Evolutionary conservation across 2,888 invertebrate genomes (phyloP), one percentile per base, ranked within the genome.

Genomic region (Charanyca ferruginea): DNA sequence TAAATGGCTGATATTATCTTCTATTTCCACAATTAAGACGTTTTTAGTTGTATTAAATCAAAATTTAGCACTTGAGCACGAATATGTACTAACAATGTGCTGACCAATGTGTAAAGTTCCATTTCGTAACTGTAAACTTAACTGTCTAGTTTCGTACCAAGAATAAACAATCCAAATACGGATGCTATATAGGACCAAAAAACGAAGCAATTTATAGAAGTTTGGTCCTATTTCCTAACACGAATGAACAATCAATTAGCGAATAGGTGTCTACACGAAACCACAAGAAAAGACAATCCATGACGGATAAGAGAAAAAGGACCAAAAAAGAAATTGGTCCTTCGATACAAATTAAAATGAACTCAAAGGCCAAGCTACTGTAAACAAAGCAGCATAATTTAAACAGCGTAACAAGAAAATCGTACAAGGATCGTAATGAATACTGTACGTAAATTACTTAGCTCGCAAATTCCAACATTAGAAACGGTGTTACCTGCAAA

Each of bases 401-500:
- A 61, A 44, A 41, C 38, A 66, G 32, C 1, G 45, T 41, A 58
- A 48, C 51, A 55, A 69, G 66, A 49, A 74, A 75, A 75, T 60
- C 55, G 55, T 42, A 70, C 42, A 54, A 44, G n/a, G 1, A 47
- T 60, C 25, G 48, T 71, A 74, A 76, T 66, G 53, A 76, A 74
- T 66, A 62, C 51, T n/a, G 41, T 23, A 59, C 48, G 59, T 75
- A 75, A 77, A 75, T 75, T 67, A 75, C 75, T 71, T 49, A 55
- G 23, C 59, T 52, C 8, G 59, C 55, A 58, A 68, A 64, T 68
- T 23, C 68, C 68, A 42, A 60, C 71, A 63, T 70, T 74, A 66
- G 70, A 66, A 62, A 49, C 68, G 7, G 63, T 63, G 70, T 70
- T 66, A 81, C 76, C 70, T 75, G 66, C 60, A 72, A 79, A 65